These are phyloP conservation scores for Chanos chanos DNA, from an alignment of 2,797 vertebrate genomes.

Conservation along the genomic window DNA sequence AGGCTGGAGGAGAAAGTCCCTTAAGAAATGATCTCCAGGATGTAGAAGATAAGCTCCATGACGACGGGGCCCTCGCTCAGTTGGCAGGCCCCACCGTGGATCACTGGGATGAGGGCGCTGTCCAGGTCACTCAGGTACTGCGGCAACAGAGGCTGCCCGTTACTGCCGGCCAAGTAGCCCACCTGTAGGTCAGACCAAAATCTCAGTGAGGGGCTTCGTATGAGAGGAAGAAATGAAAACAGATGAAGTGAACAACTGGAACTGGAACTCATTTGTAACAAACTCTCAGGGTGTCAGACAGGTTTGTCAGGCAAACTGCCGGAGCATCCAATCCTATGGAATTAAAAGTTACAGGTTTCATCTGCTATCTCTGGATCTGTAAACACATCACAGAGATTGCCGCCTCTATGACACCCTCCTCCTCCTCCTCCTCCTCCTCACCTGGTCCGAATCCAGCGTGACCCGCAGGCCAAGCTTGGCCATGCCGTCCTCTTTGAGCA, in stretches of 20 bases:
- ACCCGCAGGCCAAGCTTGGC: conserved; percentile 92
- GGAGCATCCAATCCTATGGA: too few species aligned
- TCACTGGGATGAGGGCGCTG: conserved; percentile 95
- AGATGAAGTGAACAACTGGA: background rate
- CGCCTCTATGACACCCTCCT: background rate
- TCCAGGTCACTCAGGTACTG: conserved; percentile 97
- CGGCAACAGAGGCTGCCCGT: conserved; percentile 88
- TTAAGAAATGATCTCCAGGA: conserved; percentile 97
- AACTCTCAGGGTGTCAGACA: too few species aligned
- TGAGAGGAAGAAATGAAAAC: too few species aligned
- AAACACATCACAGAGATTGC: background rate
- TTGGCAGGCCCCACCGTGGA: conserved; percentile 94
- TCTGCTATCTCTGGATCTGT: too few species aligned
- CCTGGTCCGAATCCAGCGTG: conserved; percentile 93
- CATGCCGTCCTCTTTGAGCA: conserved; percentile 97
- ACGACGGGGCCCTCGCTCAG: conserved; percentile 91
- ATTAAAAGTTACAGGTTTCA: too few species aligned
- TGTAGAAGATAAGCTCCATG: conserved; percentile 99
- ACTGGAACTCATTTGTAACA: background rate
- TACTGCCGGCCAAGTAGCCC: conserved; percentile 95
- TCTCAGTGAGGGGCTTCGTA: too few species aligned
- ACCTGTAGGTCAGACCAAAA: too few species aligned
- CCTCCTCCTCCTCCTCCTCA: conserved; percentile 45
- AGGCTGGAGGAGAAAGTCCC: background rate
- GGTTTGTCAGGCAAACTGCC: too few species aligned